A percentile compares a stretch with the other conserved stretches of the same genome.
These are phyloP conservation scores for Thunnus maccoyii DNA, from an alignment of 2,113 vertebrate genomes.

Conservation along the genomic window DNA sequence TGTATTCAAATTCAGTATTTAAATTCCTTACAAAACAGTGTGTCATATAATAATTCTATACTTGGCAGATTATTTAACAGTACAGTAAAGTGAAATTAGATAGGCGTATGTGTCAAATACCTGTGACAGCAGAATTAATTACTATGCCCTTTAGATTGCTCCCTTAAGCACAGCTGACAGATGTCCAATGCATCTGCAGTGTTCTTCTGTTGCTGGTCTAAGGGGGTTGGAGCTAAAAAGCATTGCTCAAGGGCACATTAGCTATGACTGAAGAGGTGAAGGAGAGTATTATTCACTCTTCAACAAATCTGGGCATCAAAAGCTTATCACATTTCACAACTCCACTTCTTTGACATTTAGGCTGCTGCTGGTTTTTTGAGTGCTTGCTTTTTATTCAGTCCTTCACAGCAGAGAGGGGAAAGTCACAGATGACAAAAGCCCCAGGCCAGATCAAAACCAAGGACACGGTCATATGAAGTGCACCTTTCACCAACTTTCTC, in stretches of 20 bases:
- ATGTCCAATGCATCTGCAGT: no score
- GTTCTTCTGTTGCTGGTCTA: neutral
- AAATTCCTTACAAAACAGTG: no score
- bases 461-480: neutral
- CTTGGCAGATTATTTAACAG: no score
- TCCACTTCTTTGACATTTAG: conserved; percentile 6
- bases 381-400: conserved; percentile 28
- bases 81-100: no score
- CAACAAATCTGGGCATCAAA: conserved; percentile 12
- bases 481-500: neutral
- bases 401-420: neutral
- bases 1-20: neutral
- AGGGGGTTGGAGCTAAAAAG: neutral
- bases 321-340: neutral
- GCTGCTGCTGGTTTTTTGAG: neutral
- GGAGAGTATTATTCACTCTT: neutral
- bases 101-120: no score
- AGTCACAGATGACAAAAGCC: conserved; percentile 20
- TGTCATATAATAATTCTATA: no score
- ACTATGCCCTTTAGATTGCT: no score
- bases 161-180: no score
- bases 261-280: neutral
- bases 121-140: no score
- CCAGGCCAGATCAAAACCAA: conserved; percentile 24
- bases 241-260: neutral